Evolutionary conservation across 2,888 invertebrate species (phyloP), one percentile per base, ranked within the genome.

Genomic region (Drosophila longiperda): DNA sequence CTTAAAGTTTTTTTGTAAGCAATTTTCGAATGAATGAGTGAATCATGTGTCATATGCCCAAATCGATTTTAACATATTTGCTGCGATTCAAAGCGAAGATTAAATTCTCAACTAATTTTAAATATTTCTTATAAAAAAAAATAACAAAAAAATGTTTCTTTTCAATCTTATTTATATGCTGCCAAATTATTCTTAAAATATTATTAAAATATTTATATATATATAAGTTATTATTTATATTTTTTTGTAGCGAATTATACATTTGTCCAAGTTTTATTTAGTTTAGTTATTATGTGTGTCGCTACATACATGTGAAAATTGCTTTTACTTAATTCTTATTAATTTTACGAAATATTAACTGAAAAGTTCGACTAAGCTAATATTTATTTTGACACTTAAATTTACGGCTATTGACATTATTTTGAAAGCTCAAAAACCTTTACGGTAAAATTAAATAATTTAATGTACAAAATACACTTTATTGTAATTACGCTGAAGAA

Each of bases 1-100:
- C 40, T 8, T 11, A n/a, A 26, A 11, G 62, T 49, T 23, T 26
- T 50, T 29, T n/a, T 23, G 38, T 6, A n/a, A 9, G 8, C 20
- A 26, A 33, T 61, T 52, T 63, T 17, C 29, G 48, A 1, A 48
- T 48, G 23, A 63, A 15, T 12, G 4, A 2, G 20, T 49, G 66
- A 65, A 1, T 66, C 40, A 66, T 8, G 23, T 20, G 33, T 4
- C 54, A 50, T 64, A 32, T 32, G 34, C 3, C 32, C 42, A 45
- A 34, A 33, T 54, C 7, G 17, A 50, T 36, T 36, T 40, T 49
- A 29, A 17, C 26, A 45, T 23, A 34, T 48, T 32, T 20, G 7
- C 32, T 12, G 3, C 1, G 5, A 32, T n/a, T 32, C 12, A 33
- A 12, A 52, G 15, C 49, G 5, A 48, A 48, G 26, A 48, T 15